Percentiles rank a stretch among this genome's conserved stretches.
These are phyloP conservation scores for Theristicus caerulescens DNA, from an alignment of 2,113 vertebrate genomes.

Conservation along the genomic window DNA sequence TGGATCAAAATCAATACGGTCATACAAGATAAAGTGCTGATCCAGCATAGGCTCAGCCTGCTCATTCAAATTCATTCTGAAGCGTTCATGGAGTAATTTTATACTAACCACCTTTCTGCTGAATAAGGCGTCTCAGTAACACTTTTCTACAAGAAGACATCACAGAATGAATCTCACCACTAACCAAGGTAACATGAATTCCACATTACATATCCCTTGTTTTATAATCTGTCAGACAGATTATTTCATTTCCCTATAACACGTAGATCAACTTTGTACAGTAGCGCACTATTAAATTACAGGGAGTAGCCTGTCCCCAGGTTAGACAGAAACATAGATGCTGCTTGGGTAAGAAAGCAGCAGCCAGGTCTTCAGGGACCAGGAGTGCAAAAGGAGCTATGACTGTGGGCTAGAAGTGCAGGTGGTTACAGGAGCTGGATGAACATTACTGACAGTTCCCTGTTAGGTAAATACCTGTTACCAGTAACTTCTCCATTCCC, in stretches of 20 bases:
- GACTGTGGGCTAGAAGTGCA: not conserved
- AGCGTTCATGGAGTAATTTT: not conserved
- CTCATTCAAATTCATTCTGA: not conserved
- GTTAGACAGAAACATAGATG: not conserved
- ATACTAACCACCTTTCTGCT: not conserved
- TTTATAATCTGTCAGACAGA: not conserved
- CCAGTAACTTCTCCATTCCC: not conserved
- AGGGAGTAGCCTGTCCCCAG: not conserved
- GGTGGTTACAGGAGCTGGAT: not conserved
- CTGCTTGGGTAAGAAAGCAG: not conserved
- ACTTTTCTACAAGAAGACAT: not conserved
- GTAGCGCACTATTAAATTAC: not conserved
- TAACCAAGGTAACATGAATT: not conserved
- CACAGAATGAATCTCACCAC: not conserved
- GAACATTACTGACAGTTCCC: not conserved
- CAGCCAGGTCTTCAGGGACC: not conserved
- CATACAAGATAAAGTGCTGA: not conserved
- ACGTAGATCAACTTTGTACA: not conserved
- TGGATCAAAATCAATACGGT: constrained; percentile 15
- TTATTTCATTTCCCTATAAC: not conserved
- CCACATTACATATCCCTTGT: not conserved
- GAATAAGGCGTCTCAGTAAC: not conserved
- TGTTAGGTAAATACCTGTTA: not conserved
- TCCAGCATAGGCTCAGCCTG: not conserved
- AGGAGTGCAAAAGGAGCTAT: not conserved